These are phyloP conservation scores for Numenius phaeopus DNA, from an alignment of 2,797 vertebrate genomes.

Conservation along the genomic window DNA sequence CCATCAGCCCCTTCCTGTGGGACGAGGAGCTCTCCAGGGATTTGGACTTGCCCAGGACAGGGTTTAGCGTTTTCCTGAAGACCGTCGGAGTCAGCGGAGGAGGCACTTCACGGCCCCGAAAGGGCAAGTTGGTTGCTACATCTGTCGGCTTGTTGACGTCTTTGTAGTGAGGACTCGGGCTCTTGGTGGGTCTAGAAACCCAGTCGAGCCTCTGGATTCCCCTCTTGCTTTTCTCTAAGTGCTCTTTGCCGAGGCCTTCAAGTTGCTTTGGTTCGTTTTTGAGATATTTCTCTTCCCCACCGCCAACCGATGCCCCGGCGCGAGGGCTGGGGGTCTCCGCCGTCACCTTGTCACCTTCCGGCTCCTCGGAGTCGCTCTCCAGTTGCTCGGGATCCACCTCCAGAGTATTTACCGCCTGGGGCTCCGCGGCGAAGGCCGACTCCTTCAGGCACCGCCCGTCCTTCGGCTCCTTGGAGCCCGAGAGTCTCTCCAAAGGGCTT, in stretches of 20 bases:
- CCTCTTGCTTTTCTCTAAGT: slow-evolving; percentile 39
- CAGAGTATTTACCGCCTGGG: neutral
- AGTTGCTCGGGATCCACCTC: slow-evolving; percentile 37
- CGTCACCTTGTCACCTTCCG: neutral
- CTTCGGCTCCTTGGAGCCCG: slow-evolving; percentile 14
- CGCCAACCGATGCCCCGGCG: neutral
- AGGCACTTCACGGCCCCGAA: slow-evolving; percentile 41
- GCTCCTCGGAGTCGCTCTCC: slow-evolving; percentile 58
- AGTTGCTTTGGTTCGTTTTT: slow-evolving; percentile 60
- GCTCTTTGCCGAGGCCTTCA: slow-evolving; percentile 60
- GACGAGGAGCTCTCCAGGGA: slow-evolving; percentile 5
- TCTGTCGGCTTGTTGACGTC: slow-evolving; percentile 38
- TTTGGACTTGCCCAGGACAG: slow-evolving; percentile 30
- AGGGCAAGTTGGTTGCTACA: slow-evolving; percentile 20
- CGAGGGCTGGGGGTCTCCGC: neutral
- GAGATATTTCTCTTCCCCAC: slow-evolving; percentile 46
- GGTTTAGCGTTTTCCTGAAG: slow-evolving; percentile 68
- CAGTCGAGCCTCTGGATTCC: slow-evolving; percentile 57
- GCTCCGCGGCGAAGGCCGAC: neutral
- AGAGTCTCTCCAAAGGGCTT: slow-evolving; percentile 71
- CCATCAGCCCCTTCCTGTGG: slow-evolving; percentile 26
- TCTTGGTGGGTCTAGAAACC: slow-evolving; percentile 43
- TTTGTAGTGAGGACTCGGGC: slow-evolving; percentile 10
- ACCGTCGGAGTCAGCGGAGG: slow-evolving; percentile 56
- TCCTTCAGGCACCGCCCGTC: neutral